Evolutionary conservation across 2,888 invertebrate genomes (phyloP), one percentile per base, ranked within the genome.

Genomic region (Rhagophthalmus giganteus): DNA sequence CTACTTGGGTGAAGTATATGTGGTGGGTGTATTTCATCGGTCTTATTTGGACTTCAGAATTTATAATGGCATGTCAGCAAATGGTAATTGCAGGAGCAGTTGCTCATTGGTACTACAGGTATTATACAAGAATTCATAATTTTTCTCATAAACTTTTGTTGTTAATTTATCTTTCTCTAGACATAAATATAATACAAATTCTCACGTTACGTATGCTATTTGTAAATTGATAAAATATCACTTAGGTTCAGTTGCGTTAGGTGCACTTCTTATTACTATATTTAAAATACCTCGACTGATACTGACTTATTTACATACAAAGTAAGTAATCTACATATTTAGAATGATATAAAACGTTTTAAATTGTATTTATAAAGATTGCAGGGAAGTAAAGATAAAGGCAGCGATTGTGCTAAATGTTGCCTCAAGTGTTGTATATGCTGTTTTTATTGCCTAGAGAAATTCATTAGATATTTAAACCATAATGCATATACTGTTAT

Each of bases 401-500:
- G 86, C 0, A 88, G 87, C 0, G 84, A 86, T 35, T 87, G 86
- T 62, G 86, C 89, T 0, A 81, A 84, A 49, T 90, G 89, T 67
- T 81, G 86, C 30, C 76, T 87, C 7, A 87, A 86, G 67, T 85
- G 88, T 64, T 94, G 95, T 64, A 88, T 90, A 59, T 94, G 94
- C 66, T 94, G 94, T 65, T 88, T 95, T 66, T 91, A 88, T 74
- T 88, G 91, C 66, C 79, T 96, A 59, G 96, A 96, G 71, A 92
- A 88, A 70, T 94, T 94, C 69, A 87, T 96, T 58, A 84, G 90
- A 24, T 95, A 90, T 68, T 80, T 97, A 67, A 94, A 94, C 74
- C 93, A 94, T 70, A 96, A 96, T 73, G 95, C 95, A 0, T 96
- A 95, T 69, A 94, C 94, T 0, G 90, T 95, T 34, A 88, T 95